A percentile compares a stretch with the other conserved stretches of the same genome.
phyloP scores from a whole-genome alignment of 2,113 vertebrate genomes.

The Microcebus lehilahytsara region DNA sequence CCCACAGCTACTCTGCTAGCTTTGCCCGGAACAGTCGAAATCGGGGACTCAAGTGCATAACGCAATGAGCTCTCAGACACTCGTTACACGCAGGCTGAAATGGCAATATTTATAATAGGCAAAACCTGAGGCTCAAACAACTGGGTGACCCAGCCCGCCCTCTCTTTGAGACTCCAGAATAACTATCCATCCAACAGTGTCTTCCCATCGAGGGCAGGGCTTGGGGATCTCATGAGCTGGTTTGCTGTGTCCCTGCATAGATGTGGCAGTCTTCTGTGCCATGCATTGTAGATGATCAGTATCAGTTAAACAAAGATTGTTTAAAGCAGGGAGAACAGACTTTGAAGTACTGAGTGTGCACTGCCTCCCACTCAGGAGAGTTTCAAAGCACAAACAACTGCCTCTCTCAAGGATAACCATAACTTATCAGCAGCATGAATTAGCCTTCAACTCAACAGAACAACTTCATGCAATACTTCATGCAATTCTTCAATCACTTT shows the following conservation, averaged over 20 bases:
- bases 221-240: fast-evolving
- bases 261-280: fast-evolving
- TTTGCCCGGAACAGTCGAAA: not conserved
- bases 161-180: not conserved
- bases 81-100: fast-evolving
- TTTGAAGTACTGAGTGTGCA: fast-evolving
- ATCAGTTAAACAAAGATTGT: fast-evolving
- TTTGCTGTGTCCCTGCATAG: fast-evolving
- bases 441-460: too few species aligned
- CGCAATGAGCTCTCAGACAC: fast-evolving
- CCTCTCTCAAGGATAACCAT: too few species aligned
- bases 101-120: fast-evolving
- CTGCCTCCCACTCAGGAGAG: not conserved
- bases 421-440: too few species aligned
- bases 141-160: fast-evolving
- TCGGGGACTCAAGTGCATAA: fast-evolving
- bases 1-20: fast-evolving
- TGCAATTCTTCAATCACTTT: too few species aligned
- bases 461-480: too few species aligned
- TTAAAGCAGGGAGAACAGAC: not conserved
- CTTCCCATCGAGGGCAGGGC: fast-evolving
- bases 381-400: too few species aligned
- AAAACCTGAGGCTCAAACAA: too few species aligned
- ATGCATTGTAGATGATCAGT: fast-evolving
- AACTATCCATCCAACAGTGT: fast-evolving